Conservation (phyloP, 2,797 vertebrate genomes). For the Siniperca undulata region DNA sequence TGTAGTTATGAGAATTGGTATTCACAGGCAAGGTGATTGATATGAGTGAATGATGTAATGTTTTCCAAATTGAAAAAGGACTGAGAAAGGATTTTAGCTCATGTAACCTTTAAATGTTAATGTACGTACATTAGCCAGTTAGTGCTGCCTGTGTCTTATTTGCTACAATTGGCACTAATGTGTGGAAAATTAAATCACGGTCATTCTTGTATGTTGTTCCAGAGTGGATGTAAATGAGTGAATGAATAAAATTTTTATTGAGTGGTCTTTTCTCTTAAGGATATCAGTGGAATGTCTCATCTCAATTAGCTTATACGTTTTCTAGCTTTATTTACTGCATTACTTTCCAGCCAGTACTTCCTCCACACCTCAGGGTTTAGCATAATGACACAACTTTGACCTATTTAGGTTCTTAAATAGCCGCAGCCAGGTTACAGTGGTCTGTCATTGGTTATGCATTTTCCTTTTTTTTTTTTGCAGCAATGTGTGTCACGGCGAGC, state of each 20-base stretch:
- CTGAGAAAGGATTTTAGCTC: neutral
- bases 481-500: conserved; percentile 66
- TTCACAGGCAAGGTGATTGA: conserved; percentile 20
- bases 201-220: conserved; percentile 27
- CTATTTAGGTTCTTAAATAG: conserved; percentile 57
- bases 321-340: conserved; percentile 50
- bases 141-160: conserved; percentile 11
- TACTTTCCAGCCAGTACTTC: conserved; percentile 39
- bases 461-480: conserved; percentile 32
- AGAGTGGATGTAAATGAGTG: conserved; percentile 35
- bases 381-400: conserved; percentile 57
- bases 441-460: conserved; percentile 49
- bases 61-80: conserved; percentile 21
- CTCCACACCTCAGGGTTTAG: conserved; percentile 29
- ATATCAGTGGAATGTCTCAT: conserved; percentile 47
- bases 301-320: conserved; percentile 38
- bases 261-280: conserved; percentile 31
- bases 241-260: conserved; percentile 47
- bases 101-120: conserved; percentile 38
- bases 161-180: conserved; percentile 8
- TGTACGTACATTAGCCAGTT: conserved; percentile 7
- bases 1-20: neutral
- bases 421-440: conserved; percentile 39
- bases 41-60: conserved; percentile 11
- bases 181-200: conserved; percentile 23